Percentiles rank a stretch among this genome's conserved stretches.
Evolutionary conservation across 2,888 invertebrate species (phyloP).

Genomic region (Luperina testacea): DNA sequence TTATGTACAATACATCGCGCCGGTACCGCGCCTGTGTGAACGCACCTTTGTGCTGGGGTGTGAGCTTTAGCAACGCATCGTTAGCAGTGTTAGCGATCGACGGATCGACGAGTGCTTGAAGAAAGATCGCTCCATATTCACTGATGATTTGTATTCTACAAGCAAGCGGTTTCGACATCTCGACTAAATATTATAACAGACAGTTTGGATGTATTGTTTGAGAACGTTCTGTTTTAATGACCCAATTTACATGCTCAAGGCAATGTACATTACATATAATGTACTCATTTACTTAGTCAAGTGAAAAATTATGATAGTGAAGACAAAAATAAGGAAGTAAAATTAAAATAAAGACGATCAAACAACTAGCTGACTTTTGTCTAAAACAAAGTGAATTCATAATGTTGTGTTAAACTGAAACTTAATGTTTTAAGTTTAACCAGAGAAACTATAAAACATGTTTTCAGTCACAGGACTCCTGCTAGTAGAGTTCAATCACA

Average conservation of each 20-base stretch:
- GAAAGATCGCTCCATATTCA: conserved; percentile 51
- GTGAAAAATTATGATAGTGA: not conserved
- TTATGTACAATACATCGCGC: not conserved
- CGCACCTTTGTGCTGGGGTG: conserved; percentile 38
- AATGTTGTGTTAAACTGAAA: not conserved
- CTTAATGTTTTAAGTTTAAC: not conserved
- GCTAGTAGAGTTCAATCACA: not conserved
- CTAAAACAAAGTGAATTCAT: not conserved
- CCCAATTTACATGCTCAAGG: conserved; percentile 24
- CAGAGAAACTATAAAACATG: not conserved
- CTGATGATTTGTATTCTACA: conserved; percentile 24
- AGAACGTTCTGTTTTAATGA: conserved; percentile 4
- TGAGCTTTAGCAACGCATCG: conserved; percentile 42
- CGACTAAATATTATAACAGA: conserved; percentile 14
- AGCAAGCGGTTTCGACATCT: conserved; percentile 34
- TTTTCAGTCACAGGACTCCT: not conserved
- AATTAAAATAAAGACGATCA: not conserved
- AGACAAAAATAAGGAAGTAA: conserved; percentile 14
- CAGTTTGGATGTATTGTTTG: conserved; percentile 13
- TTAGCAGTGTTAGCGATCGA: conserved; percentile 36
- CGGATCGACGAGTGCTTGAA: conserved; percentile 28
- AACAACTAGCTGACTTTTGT: not conserved
- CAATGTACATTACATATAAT: conserved; percentile 13
- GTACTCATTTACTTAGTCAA: conserved; percentile 11
- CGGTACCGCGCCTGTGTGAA: conserved; percentile 12